These are phyloP conservation scores for Scolopax mira DNA, from an alignment of 2,113 vertebrate species.

Conservation along the genomic window DNA sequence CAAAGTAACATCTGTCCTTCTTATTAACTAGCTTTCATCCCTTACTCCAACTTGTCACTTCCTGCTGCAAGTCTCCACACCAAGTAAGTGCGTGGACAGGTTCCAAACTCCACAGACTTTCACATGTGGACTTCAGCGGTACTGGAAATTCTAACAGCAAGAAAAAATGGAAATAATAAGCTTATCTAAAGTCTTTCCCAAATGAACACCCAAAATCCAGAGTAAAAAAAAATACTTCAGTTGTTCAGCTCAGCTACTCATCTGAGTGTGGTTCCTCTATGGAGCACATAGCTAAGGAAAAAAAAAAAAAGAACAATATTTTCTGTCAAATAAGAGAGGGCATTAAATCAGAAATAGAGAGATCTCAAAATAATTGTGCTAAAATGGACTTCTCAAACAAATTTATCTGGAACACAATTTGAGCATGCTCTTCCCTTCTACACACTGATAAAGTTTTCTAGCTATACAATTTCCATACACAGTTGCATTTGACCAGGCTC, in stretches of 20 bases:
- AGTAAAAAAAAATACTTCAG: conserved; percentile 33
- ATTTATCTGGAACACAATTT: neutral
- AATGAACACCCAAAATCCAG: neutral
- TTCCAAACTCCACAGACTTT: neutral
- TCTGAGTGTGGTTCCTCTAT: neutral
- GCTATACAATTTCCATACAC: neutral
- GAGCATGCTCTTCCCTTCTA: neutral
- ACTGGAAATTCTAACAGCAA: conserved; percentile 16
- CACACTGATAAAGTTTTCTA: neutral
- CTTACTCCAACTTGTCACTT: conserved; percentile 3
- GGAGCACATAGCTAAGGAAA: neutral
- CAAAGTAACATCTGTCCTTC: conserved; percentile 22
- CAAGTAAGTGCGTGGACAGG: neutral
- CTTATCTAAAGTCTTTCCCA: neutral
- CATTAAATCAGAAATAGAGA: neutral
- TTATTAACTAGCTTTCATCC: neutral
- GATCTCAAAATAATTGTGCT: neutral
- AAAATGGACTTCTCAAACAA: neutral
- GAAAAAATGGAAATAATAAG: neutral
- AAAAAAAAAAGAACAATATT: neutral
- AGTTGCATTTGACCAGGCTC: conserved; percentile 7
- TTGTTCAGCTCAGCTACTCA: neutral
- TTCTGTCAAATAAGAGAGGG: neutral
- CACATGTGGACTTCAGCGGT: neutral
- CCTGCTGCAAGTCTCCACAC: neutral